Conservation (phyloP, 2,888 invertebrate species). For the Neria commutata region DNA sequence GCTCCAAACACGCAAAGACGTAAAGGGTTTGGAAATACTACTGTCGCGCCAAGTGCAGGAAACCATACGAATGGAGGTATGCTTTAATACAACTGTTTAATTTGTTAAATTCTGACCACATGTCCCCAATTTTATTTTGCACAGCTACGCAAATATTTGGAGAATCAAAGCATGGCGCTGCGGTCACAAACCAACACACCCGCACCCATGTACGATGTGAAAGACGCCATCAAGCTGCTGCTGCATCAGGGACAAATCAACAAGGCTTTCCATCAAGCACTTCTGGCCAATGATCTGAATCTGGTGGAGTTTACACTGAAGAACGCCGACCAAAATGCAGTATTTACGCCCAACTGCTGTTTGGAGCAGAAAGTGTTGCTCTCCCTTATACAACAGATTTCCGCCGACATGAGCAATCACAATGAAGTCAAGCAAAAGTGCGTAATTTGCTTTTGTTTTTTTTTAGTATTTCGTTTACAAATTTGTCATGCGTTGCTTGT, state of each 20-base stretch:
- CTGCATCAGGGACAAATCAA: conserved; percentile 77
- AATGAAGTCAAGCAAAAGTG: conserved; percentile 84
- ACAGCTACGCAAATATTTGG: conserved; percentile 63
- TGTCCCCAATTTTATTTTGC: neutral
- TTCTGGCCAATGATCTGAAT: conserved; percentile 84
- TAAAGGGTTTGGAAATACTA: conserved; percentile 55
- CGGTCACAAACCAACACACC: conserved; percentile 78
- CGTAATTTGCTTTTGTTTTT: conserved; percentile 39
- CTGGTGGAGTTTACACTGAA: conserved; percentile 88
- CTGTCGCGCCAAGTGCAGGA: conserved; percentile 57
- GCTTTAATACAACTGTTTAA: neutral
- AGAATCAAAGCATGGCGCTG: conserved; percentile 69
- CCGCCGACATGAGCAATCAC: conserved; percentile 84
- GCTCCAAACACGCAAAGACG: conserved; percentile 57
- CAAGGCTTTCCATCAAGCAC: conserved; percentile 89
- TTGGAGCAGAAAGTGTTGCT: conserved; percentile 88
- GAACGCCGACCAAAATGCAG: conserved; percentile 77
- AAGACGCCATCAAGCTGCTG: conserved; percentile 73
- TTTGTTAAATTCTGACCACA: neutral
- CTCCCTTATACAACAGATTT: conserved; percentile 92
- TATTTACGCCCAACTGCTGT: conserved; percentile 75
- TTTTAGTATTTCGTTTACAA: neutral
- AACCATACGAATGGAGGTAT: conserved; percentile 55
- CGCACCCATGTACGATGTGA: conserved; percentile 68
- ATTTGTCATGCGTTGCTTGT: neutral